Evolutionary conservation across 2,888 invertebrate species (phyloP).

Genomic region (Metacarcinus magister): DNA sequence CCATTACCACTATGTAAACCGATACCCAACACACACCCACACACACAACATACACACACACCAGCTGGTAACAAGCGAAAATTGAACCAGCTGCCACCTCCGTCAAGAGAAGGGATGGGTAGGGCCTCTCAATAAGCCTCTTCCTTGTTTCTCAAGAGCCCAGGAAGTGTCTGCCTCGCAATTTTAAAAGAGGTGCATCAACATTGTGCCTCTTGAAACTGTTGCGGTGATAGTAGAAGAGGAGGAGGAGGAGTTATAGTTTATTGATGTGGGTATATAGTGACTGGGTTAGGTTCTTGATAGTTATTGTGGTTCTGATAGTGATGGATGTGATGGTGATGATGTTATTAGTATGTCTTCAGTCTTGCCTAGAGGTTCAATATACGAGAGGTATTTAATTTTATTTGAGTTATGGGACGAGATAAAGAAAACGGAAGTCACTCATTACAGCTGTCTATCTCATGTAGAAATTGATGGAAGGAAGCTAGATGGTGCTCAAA

Average conservation of each 20-base stretch:
- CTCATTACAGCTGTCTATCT: too few species aligned
- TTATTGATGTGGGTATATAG: too few species aligned
- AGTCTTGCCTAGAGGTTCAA: too few species aligned
- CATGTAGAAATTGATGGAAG: too few species aligned
- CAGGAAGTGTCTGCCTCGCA: slow-evolving; percentile 40
- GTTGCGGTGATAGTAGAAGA: neutral
- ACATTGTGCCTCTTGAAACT: slow-evolving; percentile 36
- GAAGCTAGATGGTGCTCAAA: too few species aligned
- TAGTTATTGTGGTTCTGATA: neutral
- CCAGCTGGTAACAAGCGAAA: neutral
- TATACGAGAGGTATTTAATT: too few species aligned
- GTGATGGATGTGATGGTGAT: neutral
- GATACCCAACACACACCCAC: neutral
- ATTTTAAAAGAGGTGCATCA: slow-evolving; percentile 12
- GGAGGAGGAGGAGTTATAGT: too few species aligned
- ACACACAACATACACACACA: neutral
- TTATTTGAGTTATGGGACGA: too few species aligned
- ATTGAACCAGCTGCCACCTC: neutral
- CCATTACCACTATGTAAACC: neutral
- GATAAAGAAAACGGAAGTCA: too few species aligned
- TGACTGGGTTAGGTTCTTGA: too few species aligned
- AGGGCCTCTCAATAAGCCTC: neutral
- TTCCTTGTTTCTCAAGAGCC: slow-evolving; percentile 42
- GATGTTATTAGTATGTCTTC: neutral
- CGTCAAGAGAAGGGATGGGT: neutral